Percentiles rank a stretch among this genome's conserved stretches.
These are phyloP conservation scores for Sprattus sprattus DNA, from an alignment of 2,113 vertebrate species.

Conservation along the genomic window DNA sequence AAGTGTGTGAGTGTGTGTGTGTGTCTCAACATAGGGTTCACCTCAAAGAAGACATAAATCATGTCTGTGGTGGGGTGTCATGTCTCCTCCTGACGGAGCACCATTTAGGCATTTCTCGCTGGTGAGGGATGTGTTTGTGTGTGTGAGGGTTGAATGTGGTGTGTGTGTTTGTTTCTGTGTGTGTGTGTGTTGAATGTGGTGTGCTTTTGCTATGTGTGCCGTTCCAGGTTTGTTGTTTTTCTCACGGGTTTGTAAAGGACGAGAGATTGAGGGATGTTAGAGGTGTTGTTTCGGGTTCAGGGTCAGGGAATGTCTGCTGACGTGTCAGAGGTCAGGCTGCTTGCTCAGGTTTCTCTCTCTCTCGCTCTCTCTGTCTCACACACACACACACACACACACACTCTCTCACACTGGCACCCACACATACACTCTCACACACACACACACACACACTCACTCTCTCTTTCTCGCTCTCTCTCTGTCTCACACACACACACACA, in stretches of 20 bases:
- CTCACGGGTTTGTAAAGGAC: too few species aligned
- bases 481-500: background rate
- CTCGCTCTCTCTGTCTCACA: too few species aligned
- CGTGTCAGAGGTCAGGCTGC: background rate
- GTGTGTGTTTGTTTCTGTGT: background rate
- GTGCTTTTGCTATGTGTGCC: background rate
- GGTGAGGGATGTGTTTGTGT: background rate
- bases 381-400: too few species aligned
- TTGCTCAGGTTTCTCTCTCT: background rate
- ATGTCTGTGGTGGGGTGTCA: background rate
- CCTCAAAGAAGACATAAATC: background rate
- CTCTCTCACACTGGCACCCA: too few species aligned
- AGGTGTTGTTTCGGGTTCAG: slow-evolving; percentile 12
- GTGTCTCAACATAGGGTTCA: slow-evolving; percentile 23
- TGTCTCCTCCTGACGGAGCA: background rate
- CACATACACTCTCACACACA: background rate
- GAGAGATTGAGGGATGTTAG: background rate
- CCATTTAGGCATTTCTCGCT: background rate
- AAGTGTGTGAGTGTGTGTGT: background rate
- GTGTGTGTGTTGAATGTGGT: background rate
- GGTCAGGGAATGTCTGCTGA: background rate
- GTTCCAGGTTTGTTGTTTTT: background rate
- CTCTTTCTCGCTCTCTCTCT: too few species aligned
- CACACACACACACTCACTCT: too few species aligned
- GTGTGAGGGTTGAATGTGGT: background rate